A percentile compares a stretch with the other conserved stretches of the same genome.
Conservation (phyloP, 2,888 invertebrate species). For the Carterocephalus palaemon region DNA sequence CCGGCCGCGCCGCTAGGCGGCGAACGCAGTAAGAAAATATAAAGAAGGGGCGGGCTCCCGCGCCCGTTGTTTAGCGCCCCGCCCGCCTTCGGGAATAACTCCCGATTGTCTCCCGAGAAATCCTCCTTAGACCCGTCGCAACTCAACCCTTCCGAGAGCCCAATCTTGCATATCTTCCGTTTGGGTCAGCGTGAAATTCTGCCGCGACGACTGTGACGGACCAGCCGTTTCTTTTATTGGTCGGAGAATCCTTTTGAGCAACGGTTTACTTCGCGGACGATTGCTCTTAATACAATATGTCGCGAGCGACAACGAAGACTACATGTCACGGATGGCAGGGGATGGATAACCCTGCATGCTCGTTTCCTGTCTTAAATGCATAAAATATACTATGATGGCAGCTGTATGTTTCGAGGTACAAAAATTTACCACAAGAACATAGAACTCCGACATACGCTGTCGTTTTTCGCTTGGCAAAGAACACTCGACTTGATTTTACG, state of each 20-base stretch:
- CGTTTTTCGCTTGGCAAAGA: constrained; percentile 21
- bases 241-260: constrained; percentile 1
- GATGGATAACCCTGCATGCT: too few species aligned
- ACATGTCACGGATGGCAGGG: too few species aligned
- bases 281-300: too few species aligned
- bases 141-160: constrained; percentile 73
- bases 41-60: constrained; percentile 82
- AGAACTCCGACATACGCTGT: constrained; percentile 20
- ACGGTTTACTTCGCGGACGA: background rate
- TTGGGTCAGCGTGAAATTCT: constrained; percentile 77
- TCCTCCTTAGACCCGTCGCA: constrained; percentile 74
- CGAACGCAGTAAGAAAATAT: constrained; percentile 83
- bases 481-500: constrained; percentile 17
- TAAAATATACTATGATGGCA: too few species aligned
- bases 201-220: constrained; percentile 56
- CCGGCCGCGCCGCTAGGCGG: constrained; percentile 79
- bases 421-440: too few species aligned
- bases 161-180: constrained; percentile 72
- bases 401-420: too few species aligned
- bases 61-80: constrained; percentile 78
- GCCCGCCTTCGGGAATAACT: constrained; percentile 77
- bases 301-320: too few species aligned
- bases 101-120: constrained; percentile 78
- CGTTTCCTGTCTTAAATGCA: too few species aligned
- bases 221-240: constrained; percentile 55